Evolutionary conservation across 2,113 vertebrate genomes (phyloP).

Genomic region (Pluvialis apricaria): DNA sequence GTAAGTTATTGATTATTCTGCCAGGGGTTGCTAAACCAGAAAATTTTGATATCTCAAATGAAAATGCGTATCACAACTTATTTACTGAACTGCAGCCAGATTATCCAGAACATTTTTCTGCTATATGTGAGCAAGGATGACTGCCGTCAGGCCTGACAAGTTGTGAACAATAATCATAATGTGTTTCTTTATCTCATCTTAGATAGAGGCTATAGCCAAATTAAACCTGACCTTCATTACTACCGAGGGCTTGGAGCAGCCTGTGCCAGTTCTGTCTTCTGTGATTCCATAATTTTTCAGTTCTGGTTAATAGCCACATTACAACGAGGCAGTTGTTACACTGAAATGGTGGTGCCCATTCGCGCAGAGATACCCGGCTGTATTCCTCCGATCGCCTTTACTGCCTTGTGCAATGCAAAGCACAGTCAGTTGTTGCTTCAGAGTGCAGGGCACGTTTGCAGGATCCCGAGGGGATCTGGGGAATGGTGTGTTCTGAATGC

Average conservation of each 20-base stretch:
- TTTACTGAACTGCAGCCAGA: not conserved
- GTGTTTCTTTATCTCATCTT: not conserved
- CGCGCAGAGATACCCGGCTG: not conserved
- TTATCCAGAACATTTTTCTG: not conserved
- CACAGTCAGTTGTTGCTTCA: not conserved
- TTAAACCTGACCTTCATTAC: not conserved
- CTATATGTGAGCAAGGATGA: not conserved
- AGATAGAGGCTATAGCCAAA: not conserved
- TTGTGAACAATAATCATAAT: not conserved
- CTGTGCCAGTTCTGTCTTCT: not conserved
- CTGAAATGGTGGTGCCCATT: fast-evolving
- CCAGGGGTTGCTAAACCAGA: not conserved
- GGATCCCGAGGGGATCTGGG: not conserved
- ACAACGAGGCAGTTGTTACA: fast-evolving
- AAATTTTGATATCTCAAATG: not conserved
- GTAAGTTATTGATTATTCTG: slow-evolving; percentile 8
- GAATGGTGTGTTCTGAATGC: not conserved
- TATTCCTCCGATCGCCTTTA: fast-evolving
- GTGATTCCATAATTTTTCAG: not conserved
- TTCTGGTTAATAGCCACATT: not conserved
- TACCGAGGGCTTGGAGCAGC: not conserved
- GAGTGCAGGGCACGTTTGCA: fast-evolving
- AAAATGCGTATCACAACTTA: not conserved
- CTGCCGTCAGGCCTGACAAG: not conserved
- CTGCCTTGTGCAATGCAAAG: not conserved